A percentile compares a stretch with the other conserved stretches of the same genome.
Evolutionary conservation across 2,113 vertebrate species (phyloP).

Genomic region (Perca flavescens): DNA sequence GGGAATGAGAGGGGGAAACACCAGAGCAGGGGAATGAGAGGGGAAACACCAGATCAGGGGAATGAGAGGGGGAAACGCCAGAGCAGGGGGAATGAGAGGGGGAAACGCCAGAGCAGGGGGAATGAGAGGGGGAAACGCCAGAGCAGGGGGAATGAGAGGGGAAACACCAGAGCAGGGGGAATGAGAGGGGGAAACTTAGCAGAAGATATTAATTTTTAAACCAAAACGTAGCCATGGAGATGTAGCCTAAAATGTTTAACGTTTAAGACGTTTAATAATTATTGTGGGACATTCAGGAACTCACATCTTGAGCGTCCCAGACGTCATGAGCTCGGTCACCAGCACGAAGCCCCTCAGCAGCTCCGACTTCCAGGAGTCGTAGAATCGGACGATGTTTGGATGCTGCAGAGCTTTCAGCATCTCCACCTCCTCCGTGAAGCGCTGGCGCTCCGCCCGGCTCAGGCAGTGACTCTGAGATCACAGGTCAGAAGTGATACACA

Average conservation of each 20-base stretch:
- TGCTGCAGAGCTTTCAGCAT: constrained; percentile 97
- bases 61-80: no score
- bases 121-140: no score
- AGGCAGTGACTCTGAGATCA: constrained; percentile 88
- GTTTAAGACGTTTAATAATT: neutral
- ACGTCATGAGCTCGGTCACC: constrained; percentile 97
- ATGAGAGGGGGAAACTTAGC: no score
- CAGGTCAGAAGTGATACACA: neutral
- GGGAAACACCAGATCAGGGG: no score
- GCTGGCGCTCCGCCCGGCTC: constrained; percentile 88
- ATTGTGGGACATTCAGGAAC: constrained; percentile 37
- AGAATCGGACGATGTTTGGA: constrained; percentile 97
- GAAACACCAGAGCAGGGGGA: no score
- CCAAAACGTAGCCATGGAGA: no score
- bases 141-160: no score
- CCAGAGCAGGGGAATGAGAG: no score
- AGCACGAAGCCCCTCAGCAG: constrained; percentile 90
- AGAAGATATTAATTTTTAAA: no score
- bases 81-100: no score
- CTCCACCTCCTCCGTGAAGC: constrained; percentile 94
- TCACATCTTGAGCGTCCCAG: constrained; percentile 97
- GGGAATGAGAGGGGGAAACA: no score
- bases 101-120: no score
- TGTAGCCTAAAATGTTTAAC: neutral
- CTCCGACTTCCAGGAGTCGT: constrained; percentile 93